Evolutionary conservation across 2,113 vertebrate genomes (phyloP), one percentile per base, ranked within the genome.

Genomic region (Esox niger): DNA sequence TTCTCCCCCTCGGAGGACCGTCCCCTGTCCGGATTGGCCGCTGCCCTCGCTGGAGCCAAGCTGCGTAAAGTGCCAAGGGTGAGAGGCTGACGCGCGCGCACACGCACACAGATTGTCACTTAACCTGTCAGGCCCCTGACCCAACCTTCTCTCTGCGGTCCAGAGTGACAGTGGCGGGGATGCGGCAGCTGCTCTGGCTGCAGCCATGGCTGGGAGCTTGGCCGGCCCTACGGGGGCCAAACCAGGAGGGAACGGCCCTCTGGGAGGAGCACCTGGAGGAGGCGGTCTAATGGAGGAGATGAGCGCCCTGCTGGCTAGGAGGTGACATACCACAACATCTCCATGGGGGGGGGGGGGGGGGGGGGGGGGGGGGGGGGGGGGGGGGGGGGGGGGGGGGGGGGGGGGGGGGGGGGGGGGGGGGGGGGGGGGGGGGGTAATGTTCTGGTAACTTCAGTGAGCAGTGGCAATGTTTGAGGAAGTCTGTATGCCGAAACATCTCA

Each of bases 211-310:
- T 7, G 88, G 81, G 59, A 62, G 74, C 29, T 86, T 52, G 74
- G 81, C 84, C 6, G 32, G 70, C 29, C 79, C 88, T 0, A 73
- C 79, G 62, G 88, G 90, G 67, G 88, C 93, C 76, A 98, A 96
- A 90, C 56, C 94, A 20, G 97, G 96, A 71, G 96, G 96, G 46
- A 99, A 98, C 58, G 97, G 96, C 27, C 96, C 94, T 0, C 90
- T 97, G 68, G 85, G 95, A 17, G 90, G 94, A 81, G 38, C 38
- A 43, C 86, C 96, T 15, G 90, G 94, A 82, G 91, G 92, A 71
- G 96, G 96, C 56, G 96, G 97, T 21, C 88, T 99, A 20, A 99
- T 99, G 97, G 97, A 99, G 83, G 97, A 99, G 84, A 99, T 99
- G 97, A 99, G 97, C 0, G 97, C 97, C 76, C 90, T 99, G 80